Percentiles rank a stretch among this genome's conserved stretches.
phyloP scores from a whole-genome alignment of 2,113 vertebrate genomes.

The Platysternon megacephalum region DNA sequence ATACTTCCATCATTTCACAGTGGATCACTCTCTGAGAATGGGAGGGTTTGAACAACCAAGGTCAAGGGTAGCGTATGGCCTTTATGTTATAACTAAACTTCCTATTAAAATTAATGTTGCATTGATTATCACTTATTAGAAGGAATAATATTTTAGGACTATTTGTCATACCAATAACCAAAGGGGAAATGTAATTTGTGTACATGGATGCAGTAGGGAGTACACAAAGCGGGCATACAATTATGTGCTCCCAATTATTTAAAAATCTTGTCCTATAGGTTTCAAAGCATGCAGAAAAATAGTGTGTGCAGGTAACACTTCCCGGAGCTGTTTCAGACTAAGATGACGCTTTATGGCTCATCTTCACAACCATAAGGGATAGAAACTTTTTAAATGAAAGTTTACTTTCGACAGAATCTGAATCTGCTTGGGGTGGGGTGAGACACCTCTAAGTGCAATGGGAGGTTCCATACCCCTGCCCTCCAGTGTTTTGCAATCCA shows the following conservation, averaged over 20 bases:
- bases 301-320: not conserved
- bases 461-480: not conserved
- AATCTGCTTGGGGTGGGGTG: not conserved
- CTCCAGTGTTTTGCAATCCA: not conserved
- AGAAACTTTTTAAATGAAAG: not conserved
- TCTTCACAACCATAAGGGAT: not conserved
- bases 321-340: rapidly evolving
- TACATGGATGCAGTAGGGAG: not conserved
- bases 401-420: not conserved
- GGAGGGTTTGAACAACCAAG: not conserved
- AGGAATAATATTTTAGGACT: not conserved
- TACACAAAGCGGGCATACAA: not conserved
- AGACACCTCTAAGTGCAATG: not conserved
- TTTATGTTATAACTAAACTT: not conserved
- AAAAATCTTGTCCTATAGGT: not conserved
- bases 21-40: not conserved
- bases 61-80: not conserved
- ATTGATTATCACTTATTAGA: not conserved
- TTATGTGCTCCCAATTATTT: not conserved
- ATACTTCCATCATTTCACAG: not conserved
- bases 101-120: not conserved
- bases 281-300: not conserved
- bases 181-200: too few species aligned
- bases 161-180: too few species aligned
- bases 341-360: not conserved